Percentiles rank a stretch among this genome's conserved stretches.
phyloP scores from a whole-genome alignment of 2,113 vertebrate genomes.

The Brachypodius melanocephalos region DNA sequence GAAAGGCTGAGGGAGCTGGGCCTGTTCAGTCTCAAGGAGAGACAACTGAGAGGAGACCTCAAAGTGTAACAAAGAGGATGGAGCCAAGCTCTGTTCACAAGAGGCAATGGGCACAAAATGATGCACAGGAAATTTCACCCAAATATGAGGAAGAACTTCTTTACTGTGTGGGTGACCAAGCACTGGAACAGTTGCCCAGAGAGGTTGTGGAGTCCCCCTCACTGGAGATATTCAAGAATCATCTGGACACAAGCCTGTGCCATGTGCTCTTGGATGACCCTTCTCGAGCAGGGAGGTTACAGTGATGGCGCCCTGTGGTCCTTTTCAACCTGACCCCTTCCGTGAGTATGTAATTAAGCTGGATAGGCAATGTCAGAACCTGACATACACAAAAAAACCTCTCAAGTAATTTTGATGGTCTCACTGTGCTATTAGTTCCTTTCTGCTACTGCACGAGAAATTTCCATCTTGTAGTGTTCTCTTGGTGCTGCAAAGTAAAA shows the following conservation, averaged over 20 bases:
- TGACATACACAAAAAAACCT: not conserved
- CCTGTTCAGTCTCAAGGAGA: not conserved
- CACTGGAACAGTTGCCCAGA: not conserved
- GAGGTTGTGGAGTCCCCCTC: not conserved
- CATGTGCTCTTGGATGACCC: not conserved
- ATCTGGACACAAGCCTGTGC: not conserved
- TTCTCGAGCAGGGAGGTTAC: not conserved
- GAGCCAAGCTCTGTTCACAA: not conserved
- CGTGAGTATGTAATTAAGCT: not conserved
- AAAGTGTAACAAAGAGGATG: not conserved
- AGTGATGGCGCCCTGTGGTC: rapidly evolving
- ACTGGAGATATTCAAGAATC: not conserved
- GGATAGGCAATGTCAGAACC: not conserved
- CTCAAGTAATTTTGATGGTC: not conserved
- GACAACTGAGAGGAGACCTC: not conserved
- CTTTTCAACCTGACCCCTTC: not conserved
- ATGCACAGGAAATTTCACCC: not conserved
- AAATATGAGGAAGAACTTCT: not conserved
- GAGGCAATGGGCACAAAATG: not conserved
- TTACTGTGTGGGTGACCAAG: not conserved
- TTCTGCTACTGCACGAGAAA: not conserved
- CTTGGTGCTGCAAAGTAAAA: not conserved
- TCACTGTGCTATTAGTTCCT: not conserved
- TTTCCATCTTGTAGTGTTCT: not conserved
- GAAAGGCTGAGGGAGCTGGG: not conserved